A percentile compares a stretch with the other conserved stretches of the same genome.
These are phyloP conservation scores for Mola mola DNA, from an alignment of 2,113 vertebrate genomes.

Conservation along the genomic window DNA sequence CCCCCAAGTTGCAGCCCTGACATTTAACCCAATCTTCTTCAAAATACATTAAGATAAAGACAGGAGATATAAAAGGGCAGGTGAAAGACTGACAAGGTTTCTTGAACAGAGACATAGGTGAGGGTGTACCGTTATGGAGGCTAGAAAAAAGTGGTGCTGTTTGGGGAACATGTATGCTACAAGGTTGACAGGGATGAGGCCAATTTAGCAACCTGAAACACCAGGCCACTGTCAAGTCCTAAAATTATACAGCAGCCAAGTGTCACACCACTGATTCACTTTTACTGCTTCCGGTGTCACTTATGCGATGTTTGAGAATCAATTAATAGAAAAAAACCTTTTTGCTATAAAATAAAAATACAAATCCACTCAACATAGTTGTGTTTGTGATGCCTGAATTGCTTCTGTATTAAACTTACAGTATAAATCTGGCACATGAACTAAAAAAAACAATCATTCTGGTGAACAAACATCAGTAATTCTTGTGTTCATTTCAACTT, in stretches of 20 bases:
- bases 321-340: no score
- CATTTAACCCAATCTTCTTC: constrained; percentile 37
- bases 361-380: no score
- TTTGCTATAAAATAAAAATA: no score
- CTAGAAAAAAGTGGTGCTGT: no score
- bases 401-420: no score
- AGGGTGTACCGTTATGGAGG: constrained; percentile 17
- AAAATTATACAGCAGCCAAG: constrained; percentile 38
- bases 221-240: constrained; percentile 29
- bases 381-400: no score
- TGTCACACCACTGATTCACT: constrained; percentile 24
- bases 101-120: constrained; percentile 5
- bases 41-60: no score
- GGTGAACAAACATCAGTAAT: not conserved
- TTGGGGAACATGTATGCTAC: no score
- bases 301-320: no score
- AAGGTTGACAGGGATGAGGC: constrained; percentile 43
- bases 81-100: constrained; percentile 8
- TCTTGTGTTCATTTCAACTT: not conserved
- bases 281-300: no score
- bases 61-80: no score
- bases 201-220: constrained; percentile 32
- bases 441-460: not conserved
- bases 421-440: not conserved
- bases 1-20: constrained; percentile 34